Evolutionary conservation across 1,140 invertebrate species (phyloP).

Genomic region (Medauroidea extradentata): DNA sequence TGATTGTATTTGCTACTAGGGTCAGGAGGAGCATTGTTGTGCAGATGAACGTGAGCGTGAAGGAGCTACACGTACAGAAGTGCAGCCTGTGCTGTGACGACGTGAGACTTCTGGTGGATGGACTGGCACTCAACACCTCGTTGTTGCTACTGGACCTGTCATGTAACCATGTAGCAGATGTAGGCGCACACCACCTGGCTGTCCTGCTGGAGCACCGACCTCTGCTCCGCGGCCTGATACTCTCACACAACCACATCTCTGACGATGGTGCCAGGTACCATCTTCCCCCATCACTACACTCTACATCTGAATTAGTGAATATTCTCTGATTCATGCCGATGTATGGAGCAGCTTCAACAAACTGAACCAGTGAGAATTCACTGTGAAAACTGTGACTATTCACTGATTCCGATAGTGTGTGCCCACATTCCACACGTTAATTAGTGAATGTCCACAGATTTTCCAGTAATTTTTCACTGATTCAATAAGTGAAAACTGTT

Average conservation of each 20-base stretch:
- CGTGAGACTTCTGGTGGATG: constrained; percentile 48
- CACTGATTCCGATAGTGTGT: too few species aligned
- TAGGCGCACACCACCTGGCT: constrained; percentile 47
- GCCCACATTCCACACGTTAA: too few species aligned
- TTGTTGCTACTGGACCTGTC: constrained; percentile 51
- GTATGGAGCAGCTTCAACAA: too few species aligned
- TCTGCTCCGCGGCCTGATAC: constrained; percentile 43
- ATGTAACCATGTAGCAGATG: constrained; percentile 52
- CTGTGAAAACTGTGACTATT: too few species aligned
- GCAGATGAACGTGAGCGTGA: constrained; percentile 44
- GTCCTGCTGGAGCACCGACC: constrained; percentile 48
- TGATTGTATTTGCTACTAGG: too few species aligned
- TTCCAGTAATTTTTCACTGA: too few species aligned
- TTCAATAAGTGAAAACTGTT: too few species aligned
- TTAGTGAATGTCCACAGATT: too few species aligned
- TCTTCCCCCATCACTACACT: background rate
- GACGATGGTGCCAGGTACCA: constrained; percentile 48
- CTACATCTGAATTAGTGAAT: too few species aligned
- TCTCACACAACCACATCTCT: constrained; percentile 50
- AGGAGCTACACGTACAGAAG: constrained; percentile 54
- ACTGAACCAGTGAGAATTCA: too few species aligned
- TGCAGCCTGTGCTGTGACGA: constrained; percentile 52
- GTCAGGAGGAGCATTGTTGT: background rate
- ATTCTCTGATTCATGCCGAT: too few species aligned
- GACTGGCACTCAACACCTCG: constrained; percentile 45